phyloP scores from a whole-genome alignment of 1,140 invertebrate genomes.

The Nixonia krombeini region DNA sequence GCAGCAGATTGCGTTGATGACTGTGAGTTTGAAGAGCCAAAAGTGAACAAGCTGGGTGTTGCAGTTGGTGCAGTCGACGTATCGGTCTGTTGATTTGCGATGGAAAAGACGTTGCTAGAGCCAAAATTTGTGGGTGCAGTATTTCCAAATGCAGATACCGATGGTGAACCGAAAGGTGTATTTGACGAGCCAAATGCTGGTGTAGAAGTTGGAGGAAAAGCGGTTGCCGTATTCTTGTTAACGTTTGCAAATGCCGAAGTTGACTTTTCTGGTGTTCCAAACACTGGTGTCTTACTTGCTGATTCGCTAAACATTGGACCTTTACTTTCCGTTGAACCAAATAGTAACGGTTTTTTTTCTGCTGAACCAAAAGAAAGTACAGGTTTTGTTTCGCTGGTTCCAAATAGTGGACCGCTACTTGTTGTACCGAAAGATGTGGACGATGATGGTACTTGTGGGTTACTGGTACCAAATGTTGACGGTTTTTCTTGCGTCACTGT shows the following conservation, averaged over 20 bases:
- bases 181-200: constrained; percentile 37
- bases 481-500: neutral
- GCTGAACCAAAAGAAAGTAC: constrained; percentile 28
- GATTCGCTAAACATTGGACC: constrained; percentile 13
- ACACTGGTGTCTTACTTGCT: constrained; percentile 34
- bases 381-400: constrained; percentile 24
- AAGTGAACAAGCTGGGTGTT: constrained; percentile 41
- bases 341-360: constrained; percentile 48
- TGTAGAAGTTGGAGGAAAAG: constrained; percentile 6
- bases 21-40: constrained; percentile 37
- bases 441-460: neutral
- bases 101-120: constrained; percentile 39
- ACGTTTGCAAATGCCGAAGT: constrained; percentile 19
- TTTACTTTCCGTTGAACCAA: constrained; percentile 37
- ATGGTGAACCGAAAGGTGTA: constrained; percentile 15
- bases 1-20: constrained; percentile 13
- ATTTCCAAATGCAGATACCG: constrained; percentile 35
- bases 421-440: neutral
- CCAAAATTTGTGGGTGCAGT: constrained; percentile 24
- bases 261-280: constrained; percentile 34
- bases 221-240: constrained; percentile 21
- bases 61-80: neutral
- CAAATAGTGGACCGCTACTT: neutral
- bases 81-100: constrained; percentile 16
- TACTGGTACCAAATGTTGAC: neutral